Evolutionary conservation across 2,797 vertebrate genomes (phyloP).

Genomic region (Crypturellus tataupa): DNA sequence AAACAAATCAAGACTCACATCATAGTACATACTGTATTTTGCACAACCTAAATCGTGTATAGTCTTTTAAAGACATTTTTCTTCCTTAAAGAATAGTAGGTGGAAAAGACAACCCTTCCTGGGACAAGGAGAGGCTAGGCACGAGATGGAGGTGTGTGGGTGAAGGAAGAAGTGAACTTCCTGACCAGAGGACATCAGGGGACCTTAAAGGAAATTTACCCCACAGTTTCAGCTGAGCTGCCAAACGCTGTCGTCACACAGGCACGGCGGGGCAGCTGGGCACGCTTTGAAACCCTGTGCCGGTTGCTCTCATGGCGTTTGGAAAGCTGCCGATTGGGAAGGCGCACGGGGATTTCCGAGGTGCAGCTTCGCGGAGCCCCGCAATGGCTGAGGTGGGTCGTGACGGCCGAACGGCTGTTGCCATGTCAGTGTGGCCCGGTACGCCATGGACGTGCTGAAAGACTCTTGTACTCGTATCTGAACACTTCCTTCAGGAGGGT

Average conservation of each 20-base stretch:
- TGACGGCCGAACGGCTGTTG: background rate
- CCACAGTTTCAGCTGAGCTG: background rate
- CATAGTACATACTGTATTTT: background rate
- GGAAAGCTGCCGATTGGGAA: constrained; percentile 6
- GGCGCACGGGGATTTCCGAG: constrained; percentile 20
- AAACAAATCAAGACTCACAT: background rate
- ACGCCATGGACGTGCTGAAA: background rate
- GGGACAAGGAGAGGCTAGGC: background rate
- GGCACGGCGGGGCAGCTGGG: background rate
- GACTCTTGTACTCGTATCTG: background rate
- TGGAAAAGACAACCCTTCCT: background rate
- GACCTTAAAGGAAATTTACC: background rate
- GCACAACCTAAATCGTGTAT: background rate
- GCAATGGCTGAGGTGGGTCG: background rate
- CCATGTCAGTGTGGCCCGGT: accelerated
- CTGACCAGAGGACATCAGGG: background rate
- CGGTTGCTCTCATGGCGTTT: background rate
- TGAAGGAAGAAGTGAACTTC: background rate
- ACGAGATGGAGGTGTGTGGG: too few relatives aligned
- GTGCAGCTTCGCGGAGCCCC: background rate
- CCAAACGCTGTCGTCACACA: background rate
- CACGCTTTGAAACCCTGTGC: accelerated
- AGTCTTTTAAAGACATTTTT: background rate
- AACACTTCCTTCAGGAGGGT: background rate
- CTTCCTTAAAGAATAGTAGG: background rate